Evolutionary conservation across 2,113 vertebrate species (phyloP), one percentile per base, ranked within the genome.

Genomic region (Daubentonia madagascariensis): DNA sequence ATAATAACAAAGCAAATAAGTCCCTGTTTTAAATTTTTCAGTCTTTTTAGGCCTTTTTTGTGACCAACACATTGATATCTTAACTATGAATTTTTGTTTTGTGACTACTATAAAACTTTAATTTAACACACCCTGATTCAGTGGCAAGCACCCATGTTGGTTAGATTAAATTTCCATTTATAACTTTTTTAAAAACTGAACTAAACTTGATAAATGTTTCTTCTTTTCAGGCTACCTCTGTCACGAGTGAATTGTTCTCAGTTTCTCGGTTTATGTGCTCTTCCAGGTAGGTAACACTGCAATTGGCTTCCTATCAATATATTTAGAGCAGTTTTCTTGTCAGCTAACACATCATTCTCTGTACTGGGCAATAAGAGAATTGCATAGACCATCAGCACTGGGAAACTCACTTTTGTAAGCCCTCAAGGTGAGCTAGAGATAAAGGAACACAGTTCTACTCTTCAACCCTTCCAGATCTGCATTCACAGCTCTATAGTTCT

Each of bases 231-330:
- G 99, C 96, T 99, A 75, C 97, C 99, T 81, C 97, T 99, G 98
- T 98, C 99, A 43, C 96, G 98, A 70, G 98, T 99, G 68, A 99
- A 99, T 32, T 98, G 98, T 76, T 99, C 99, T 3, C 98, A 99
- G 91, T 98, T 98, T 96, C 98, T 99, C 9, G 99, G 99, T 75
- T 98, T 99, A 59, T 99, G 99, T 98, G 98, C 99, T n/a, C 98
- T 99, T 88, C 99, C 99, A 98, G 99, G 99, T 99, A 98, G 96
- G 98, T 94, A 75, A 35, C 8, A 18, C 8, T 86, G 17, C 1
- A 4, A 52, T 22, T 79, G 35, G 76, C 96, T 90, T 96, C 91
- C 67, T 89, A 5, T 2, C 85, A 32, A 10, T 81, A 50, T 20
- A 50, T 43, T 87, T 52, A 61, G 86, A 70, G 30, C 30, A 89